phyloP scores from a whole-genome alignment of 2,888 invertebrate species.

The Criorhina ranunculi region DNA sequence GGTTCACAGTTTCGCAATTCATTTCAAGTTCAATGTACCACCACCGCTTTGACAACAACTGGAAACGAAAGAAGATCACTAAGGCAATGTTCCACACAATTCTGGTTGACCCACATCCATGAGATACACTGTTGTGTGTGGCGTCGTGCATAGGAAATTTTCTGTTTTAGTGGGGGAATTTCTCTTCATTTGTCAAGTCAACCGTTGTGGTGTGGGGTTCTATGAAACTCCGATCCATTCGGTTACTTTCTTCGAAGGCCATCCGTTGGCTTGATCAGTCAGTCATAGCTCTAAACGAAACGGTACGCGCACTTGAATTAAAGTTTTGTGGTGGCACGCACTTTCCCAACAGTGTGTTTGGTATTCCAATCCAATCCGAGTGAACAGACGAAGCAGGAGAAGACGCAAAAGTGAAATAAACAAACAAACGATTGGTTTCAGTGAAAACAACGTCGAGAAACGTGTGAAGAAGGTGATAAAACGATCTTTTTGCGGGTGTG shows the following conservation, averaged over 20 bases:
- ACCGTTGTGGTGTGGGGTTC: constrained; percentile 28
- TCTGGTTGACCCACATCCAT: constrained; percentile 45
- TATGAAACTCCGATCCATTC: constrained; percentile 17
- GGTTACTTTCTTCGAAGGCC: constrained; percentile 63
- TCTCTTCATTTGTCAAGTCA: constrained; percentile 20
- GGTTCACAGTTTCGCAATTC: constrained; percentile 33
- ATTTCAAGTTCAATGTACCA: constrained; percentile 44
- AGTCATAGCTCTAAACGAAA: background rate
- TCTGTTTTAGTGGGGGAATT: background rate
- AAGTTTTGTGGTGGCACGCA: constrained; percentile 4
- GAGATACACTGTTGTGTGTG: too few species aligned
- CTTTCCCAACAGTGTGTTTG: constrained; percentile 39
- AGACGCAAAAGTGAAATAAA: constrained; percentile 5
- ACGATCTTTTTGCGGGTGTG: constrained; percentile 4
- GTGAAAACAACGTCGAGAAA: constrained; percentile 23
- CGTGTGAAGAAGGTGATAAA: constrained; percentile 42
- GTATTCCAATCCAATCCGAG: constrained; percentile 28
- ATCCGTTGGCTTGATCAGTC: constrained; percentile 38
- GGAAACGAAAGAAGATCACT: constrained; percentile 16
- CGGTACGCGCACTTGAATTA: constrained; percentile 15
- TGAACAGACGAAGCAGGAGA: background rate
- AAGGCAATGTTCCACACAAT: background rate
- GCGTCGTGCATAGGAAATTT: constrained; percentile 9
- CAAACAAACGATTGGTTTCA: constrained; percentile 36
- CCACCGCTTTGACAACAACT: background rate